These are phyloP conservation scores for Tenebrosternarchus preto DNA, from an alignment of 2,113 vertebrate genomes.

Conservation along the genomic window DNA sequence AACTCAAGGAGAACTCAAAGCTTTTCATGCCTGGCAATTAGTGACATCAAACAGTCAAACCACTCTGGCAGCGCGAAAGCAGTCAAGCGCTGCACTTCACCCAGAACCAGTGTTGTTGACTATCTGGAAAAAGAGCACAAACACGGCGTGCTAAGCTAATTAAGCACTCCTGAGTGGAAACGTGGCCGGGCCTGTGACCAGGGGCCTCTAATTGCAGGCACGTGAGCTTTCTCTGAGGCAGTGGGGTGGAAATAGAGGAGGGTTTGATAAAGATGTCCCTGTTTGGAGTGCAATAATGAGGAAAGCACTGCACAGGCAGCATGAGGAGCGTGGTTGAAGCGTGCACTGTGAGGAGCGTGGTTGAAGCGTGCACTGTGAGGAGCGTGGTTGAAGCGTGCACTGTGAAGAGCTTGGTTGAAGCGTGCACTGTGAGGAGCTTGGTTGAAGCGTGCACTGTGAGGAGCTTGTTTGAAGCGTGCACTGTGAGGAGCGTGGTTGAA, in stretches of 20 bases:
- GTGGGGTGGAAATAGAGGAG: constrained; percentile 44
- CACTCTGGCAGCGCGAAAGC: constrained; percentile 46
- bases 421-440: constrained; percentile 14
- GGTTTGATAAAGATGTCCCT: constrained; percentile 57
- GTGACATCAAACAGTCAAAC: constrained; percentile 50
- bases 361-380: no score
- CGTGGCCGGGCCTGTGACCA: constrained; percentile 48
- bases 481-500: constrained; percentile 26
- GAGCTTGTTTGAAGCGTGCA: no score
- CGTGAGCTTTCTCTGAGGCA: constrained; percentile 42
- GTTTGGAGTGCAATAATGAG: constrained; percentile 57
- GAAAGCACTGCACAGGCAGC: constrained; percentile 21
- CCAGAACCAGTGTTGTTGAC: constrained; percentile 34
- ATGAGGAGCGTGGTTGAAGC: constrained; percentile 27
- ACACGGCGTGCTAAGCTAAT: constrained; percentile 50
- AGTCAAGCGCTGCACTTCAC: constrained; percentile 50
- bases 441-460: constrained; percentile 42
- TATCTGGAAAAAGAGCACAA: constrained; percentile 40
- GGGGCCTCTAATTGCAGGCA: constrained; percentile 50
- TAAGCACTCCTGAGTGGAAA: constrained; percentile 54
- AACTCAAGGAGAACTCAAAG: constrained; percentile 31
- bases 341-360: constrained; percentile 44
- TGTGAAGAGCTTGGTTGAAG: no score
- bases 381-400: constrained; percentile 38
- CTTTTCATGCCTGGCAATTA: constrained; percentile 49